These are phyloP conservation scores for Drosophila malerkotliana DNA, from an alignment of 1,140 invertebrate species.

Conservation along the genomic window DNA sequence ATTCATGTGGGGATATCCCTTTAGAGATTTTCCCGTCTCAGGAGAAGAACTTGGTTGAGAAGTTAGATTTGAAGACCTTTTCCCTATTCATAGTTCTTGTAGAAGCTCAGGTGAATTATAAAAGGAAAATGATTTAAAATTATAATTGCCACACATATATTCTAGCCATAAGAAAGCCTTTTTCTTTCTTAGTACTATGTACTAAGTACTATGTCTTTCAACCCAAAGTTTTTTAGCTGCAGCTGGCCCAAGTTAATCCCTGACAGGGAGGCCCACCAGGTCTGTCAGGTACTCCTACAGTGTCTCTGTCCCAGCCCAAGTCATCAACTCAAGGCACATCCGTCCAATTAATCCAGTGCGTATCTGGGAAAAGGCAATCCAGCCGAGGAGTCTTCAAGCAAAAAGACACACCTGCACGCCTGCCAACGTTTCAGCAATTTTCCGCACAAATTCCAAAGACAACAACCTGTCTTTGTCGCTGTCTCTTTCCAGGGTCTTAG, in stretches of 20 bases:
- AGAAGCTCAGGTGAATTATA: not conserved
- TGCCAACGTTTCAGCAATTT: slow-evolving; percentile 60
- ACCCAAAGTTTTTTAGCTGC: slow-evolving; percentile 1
- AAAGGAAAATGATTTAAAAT: not conserved
- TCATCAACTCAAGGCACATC: slow-evolving; percentile 49
- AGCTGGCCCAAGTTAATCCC: slow-evolving; percentile 22
- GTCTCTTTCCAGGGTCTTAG: slow-evolving; percentile 1
- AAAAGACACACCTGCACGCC: slow-evolving; percentile 42
- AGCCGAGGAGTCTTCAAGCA: not conserved
- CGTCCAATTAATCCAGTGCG: slow-evolving; percentile 76
- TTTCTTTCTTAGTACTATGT: no score
- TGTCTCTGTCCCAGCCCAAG: slow-evolving; percentile 31
- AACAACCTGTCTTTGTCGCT: slow-evolving; percentile 11
- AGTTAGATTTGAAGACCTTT: slow-evolving; percentile 11
- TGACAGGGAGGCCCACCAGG: slow-evolving; percentile 28
- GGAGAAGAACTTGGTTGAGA: slow-evolving; percentile 25
- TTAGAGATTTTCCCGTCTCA: slow-evolving; percentile 12
- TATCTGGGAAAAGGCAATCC: slow-evolving; percentile 28
- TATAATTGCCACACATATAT: not conserved
- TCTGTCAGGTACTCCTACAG: slow-evolving; percentile 17
- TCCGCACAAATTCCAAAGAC: slow-evolving; percentile 63
- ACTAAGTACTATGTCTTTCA: slow-evolving; percentile 13
- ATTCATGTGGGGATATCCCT: slow-evolving; percentile 72
- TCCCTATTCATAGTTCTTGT: slow-evolving; percentile 17
- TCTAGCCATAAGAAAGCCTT: not conserved